Conservation (phyloP, 2,113 vertebrate genomes). For the Nannospalax galili region DNA sequence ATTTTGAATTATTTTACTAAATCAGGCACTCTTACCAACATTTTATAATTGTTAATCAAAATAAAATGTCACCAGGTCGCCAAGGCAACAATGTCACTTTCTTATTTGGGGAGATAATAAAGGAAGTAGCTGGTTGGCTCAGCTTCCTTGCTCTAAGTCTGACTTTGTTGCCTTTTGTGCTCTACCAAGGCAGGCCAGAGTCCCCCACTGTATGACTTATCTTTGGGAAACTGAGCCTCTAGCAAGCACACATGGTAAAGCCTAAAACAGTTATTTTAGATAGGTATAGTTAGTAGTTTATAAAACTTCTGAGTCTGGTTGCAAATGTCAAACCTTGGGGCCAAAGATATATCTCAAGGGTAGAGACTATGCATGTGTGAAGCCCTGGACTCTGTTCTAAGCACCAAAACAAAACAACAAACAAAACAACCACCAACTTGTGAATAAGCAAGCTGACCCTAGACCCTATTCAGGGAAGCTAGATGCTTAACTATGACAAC, state of each 20-base stretch:
- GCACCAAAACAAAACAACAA: neutral
- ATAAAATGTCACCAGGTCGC: constrained; percentile 8
- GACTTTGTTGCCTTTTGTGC: neutral
- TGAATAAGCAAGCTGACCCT: neutral
- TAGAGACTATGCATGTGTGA: neutral
- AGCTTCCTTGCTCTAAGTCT: neutral
- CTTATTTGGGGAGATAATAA: constrained; percentile 33
- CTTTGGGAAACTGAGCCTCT: neutral
- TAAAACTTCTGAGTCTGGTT: neutral
- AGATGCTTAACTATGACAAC: neutral
- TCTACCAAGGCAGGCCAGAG: neutral
- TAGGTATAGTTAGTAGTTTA: neutral
- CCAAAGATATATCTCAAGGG: neutral
- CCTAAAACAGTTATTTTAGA: neutral
- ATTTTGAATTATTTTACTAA: constrained; percentile 5
- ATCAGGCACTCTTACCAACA: neutral
- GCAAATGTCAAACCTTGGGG: neutral
- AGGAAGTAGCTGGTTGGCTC: neutral
- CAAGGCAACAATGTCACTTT: neutral
- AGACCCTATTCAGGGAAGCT: neutral
- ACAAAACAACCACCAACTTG: neutral
- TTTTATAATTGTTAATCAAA: constrained; percentile 35
- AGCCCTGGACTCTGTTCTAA: neutral
- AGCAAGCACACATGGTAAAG: neutral
- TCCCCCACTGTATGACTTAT: neutral